Conservation (phyloP, 2,113 vertebrate genomes). For the Pterocles orientalis region DNA sequence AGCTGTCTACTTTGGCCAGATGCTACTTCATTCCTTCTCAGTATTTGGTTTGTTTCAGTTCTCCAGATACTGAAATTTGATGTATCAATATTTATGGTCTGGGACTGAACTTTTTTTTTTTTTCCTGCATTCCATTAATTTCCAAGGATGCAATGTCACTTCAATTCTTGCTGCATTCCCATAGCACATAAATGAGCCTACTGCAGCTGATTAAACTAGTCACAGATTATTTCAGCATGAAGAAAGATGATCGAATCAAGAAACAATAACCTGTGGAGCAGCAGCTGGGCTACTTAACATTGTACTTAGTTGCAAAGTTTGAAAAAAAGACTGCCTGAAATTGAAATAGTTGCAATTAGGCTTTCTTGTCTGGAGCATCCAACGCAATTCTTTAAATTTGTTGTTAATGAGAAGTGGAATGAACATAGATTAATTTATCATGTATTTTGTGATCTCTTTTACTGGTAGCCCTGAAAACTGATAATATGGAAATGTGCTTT, state of each 20-base stretch:
- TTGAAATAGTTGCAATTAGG: neutral
- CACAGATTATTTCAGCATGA: neutral
- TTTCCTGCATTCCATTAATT: neutral
- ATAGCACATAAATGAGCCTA: neutral
- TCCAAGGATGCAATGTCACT: neutral
- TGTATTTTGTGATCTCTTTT: neutral
- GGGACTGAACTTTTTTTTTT: neutral
- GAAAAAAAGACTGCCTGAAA: neutral
- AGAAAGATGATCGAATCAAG: neutral
- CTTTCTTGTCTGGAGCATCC: neutral
- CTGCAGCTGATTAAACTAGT: neutral
- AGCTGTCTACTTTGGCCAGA: neutral
- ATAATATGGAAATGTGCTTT: neutral
- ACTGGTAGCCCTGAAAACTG: neutral
- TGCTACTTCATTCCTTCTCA: neutral
- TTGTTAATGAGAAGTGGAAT: neutral
- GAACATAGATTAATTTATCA: neutral
- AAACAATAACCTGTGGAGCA: neutral
- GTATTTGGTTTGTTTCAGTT: neutral
- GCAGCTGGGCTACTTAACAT: neutral
- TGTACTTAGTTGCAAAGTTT: neutral
- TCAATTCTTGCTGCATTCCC: neutral
- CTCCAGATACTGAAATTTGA: neutral
- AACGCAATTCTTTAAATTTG: neutral
- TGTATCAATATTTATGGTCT: neutral